phyloP scores from a whole-genome alignment of 2,113 vertebrate genomes.

The Eonycteris spelaea region DNA sequence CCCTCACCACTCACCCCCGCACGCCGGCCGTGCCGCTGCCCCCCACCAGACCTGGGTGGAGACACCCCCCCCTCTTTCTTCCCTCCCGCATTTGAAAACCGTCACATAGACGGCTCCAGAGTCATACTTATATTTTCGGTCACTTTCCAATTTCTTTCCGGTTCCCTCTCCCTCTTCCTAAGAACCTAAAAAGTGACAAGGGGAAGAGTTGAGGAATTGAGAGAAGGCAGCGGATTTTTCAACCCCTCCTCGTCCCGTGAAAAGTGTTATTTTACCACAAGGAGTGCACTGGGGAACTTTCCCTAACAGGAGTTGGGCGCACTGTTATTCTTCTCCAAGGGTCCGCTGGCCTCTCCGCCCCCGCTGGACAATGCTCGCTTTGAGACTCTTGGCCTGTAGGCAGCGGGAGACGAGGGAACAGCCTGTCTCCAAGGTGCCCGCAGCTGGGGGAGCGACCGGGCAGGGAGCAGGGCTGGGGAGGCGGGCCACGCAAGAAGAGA shows the following conservation, averaged over 20 bases:
- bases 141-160: neutral
- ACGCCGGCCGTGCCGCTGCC: neutral
- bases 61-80: neutral
- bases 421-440: conserved; percentile 69
- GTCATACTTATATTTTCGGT: neutral
- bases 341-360: conserved; percentile 65
- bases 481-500: conserved; percentile 42
- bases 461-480: conserved; percentile 14
- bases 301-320: conserved; percentile 56
- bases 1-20: neutral
- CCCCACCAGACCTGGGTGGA: conserved; percentile 17
- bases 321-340: conserved; percentile 68
- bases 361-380: conserved; percentile 80
- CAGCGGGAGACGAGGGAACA: conserved; percentile 74
- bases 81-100: conserved; percentile 12
- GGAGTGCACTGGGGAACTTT: conserved; percentile 64
- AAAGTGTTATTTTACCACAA: conserved; percentile 14
- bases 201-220: neutral
- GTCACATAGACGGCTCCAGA: neutral
- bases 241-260: neutral
- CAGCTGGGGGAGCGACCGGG: conserved; percentile 59
- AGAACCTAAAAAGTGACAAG: neutral
- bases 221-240: neutral
- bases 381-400: conserved; percentile 76
- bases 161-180: neutral